Base-by-base conservation (phyloP, 2,888 invertebrate species). In the Volucella inanis region DNA sequence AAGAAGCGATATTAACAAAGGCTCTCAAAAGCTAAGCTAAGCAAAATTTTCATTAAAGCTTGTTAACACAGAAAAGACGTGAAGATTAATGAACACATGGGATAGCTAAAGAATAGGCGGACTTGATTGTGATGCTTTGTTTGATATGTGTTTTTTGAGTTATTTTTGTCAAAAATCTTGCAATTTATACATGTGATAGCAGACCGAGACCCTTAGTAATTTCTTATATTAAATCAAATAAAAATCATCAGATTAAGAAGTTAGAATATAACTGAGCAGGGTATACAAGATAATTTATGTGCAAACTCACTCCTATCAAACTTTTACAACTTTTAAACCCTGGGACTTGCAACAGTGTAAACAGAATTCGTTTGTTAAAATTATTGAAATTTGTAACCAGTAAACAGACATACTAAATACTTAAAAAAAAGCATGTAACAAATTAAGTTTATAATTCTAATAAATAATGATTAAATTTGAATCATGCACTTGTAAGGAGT, bases 1-100 rank as follows among this genome's bases (percentile, higher is more conserved):
- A 76, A 78, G 59, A 87, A 87, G 87, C 87, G 72, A 70, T 80
- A 76, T 78, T 72, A 74, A 75, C 75, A 80, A 70, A 65, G 59
- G 52, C 52, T 72, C 76, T 77, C 67, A 72, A 68, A 75, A 61
- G 85, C 77, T 55, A 77, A 83, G 74, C 83, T 83, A 74, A 62
- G 65, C 72, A 55, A 74, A 70, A 65, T 41, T 12, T 14, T 31
- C 43, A 14, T 72, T 11, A 14, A 39, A 12, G 12, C 15, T 43
- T 62, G 78, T 71, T 72, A 83, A 50, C 14, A 72, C 62, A 59
- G 8, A 31, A 31, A 6, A 71, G 11, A 72, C 2, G 50, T 61
- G 71, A 61, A 61, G 10, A 52, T 43, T 52, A 41, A 65, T 65
- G 15, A 57, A 74, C 59, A 59, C 55, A 45, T 61, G 59, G 49